phyloP scores from a whole-genome alignment of 2,113 vertebrate genomes.

The Tringa solitaria region DNA sequence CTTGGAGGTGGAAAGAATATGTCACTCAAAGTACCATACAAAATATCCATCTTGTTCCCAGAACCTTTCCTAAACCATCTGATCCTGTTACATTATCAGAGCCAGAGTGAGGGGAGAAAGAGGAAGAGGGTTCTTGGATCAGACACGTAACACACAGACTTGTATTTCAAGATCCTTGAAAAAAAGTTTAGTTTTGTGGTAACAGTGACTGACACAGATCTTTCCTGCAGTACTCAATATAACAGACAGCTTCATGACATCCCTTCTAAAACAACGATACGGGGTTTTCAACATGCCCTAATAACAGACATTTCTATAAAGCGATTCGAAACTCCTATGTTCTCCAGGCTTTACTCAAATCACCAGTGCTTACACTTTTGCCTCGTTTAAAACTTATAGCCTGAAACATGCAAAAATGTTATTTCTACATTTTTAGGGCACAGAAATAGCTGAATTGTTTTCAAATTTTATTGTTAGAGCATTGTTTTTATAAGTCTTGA shows the following conservation, averaged over 20 bases:
- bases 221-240: neutral
- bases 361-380: neutral
- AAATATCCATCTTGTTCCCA: neutral
- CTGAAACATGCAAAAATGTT: neutral
- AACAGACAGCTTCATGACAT: neutral
- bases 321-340: rapidly evolving
- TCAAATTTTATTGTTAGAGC: neutral
- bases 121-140: neutral
- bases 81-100: neutral
- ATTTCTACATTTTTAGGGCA: neutral
- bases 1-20: neutral
- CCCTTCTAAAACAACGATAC: neutral
- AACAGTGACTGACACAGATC: neutral
- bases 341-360: neutral
- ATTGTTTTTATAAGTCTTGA: neutral
- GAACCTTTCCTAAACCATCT: neutral
- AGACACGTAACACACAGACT: neutral
- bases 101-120: neutral
- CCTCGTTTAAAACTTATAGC: neutral
- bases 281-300: neutral
- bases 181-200: neutral
- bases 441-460: neutral
- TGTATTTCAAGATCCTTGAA: neutral
- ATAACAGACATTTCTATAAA: neutral
- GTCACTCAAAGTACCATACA: neutral